phyloP scores from a whole-genome alignment of 2,888 invertebrate species.

The Norana najaformis region DNA sequence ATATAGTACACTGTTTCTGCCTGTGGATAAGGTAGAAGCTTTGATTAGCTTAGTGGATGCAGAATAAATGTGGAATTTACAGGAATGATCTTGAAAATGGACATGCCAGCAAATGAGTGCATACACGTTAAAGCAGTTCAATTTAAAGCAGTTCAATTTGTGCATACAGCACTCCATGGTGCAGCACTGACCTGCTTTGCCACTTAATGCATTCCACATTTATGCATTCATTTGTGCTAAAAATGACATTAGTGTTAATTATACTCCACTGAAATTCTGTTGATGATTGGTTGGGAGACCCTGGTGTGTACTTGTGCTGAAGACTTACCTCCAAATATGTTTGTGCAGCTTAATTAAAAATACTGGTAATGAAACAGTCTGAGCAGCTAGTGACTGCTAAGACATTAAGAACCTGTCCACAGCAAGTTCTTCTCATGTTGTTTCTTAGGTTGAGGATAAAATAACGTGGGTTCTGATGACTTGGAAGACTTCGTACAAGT shows the following conservation, averaged over 20 bases:
- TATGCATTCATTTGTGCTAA: neutral
- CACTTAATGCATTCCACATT: neutral
- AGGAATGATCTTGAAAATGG: neutral
- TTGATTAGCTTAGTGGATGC: neutral
- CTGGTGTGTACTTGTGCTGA: neutral
- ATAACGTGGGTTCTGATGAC: too few species aligned
- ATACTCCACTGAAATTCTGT: neutral
- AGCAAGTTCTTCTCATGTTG: too few species aligned
- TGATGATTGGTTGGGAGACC: too few species aligned
- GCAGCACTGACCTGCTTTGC: neutral
- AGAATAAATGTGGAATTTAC: neutral
- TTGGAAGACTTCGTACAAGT: too few species aligned
- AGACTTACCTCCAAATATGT: neutral
- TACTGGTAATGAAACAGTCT: too few species aligned
- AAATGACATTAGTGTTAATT: neutral
- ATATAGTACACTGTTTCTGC: neutral
- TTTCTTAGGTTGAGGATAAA: too few species aligned
- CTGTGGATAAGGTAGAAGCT: too few species aligned
- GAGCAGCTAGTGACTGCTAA: too few species aligned
- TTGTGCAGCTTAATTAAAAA: too few species aligned
- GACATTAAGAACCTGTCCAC: too few species aligned
- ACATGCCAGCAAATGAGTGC: neutral
- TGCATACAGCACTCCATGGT: neutral
- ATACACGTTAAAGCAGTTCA: neutral
- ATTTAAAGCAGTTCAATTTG: neutral